Evolutionary conservation across 2,797 vertebrate species (phyloP).

Genomic region (Acrocephalus scirpaceus): DNA sequence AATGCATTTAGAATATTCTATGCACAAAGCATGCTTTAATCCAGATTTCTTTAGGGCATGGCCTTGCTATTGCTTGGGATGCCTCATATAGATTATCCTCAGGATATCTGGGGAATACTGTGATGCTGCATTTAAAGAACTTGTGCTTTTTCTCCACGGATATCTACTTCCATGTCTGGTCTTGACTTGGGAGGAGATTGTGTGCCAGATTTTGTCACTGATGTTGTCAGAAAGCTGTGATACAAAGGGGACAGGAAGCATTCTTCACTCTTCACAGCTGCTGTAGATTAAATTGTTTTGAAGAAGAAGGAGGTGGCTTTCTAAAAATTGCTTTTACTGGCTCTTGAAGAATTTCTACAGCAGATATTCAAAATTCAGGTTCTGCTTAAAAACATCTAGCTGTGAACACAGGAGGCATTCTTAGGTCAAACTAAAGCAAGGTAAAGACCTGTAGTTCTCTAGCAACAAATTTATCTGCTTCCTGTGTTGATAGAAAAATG

Average conservation of each 20-base stretch:
- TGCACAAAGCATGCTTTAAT: not conserved
- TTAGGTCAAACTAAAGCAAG: not conserved
- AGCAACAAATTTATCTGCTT: not conserved
- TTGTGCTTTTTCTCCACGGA: not conserved
- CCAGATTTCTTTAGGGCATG: not conserved
- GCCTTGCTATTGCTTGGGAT: not conserved
- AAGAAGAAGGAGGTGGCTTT: not conserved
- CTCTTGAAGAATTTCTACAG: not conserved
- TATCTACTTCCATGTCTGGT: not conserved
- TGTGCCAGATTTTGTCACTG: not conserved
- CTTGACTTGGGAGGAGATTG: not conserved
- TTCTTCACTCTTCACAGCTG: not conserved
- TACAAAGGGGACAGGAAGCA: not conserved
- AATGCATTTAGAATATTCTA: not conserved
- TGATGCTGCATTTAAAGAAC: not conserved
- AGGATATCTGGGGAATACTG: not conserved
- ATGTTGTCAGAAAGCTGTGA: not conserved
- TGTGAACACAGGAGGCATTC: not conserved
- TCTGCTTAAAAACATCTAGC: not conserved
- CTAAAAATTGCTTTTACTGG: not conserved
- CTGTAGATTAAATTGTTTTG: not conserved
- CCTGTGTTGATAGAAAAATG: not conserved
- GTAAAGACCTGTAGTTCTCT: not conserved
- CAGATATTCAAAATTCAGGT: not conserved
- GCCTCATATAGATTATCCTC: not conserved